Conservation (phyloP, 2,888 invertebrate genomes). For the Acleris holmiana region DNA sequence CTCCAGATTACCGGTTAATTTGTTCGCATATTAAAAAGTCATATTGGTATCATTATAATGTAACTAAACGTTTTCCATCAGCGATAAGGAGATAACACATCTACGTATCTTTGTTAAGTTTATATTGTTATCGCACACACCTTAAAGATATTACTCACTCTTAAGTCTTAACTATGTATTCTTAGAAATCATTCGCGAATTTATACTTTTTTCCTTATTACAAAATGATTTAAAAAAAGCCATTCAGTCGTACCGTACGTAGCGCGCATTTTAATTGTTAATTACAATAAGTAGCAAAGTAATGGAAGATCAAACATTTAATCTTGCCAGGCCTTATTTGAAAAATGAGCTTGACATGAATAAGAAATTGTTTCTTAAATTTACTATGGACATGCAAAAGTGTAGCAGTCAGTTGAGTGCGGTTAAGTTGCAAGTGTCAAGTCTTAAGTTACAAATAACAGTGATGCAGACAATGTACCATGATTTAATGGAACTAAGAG, state of each 20-base stretch:
- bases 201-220: background rate
- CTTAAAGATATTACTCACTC: slow-evolving; percentile 21
- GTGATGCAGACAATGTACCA: slow-evolving; percentile 57
- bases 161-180: background rate
- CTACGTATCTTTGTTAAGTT: slow-evolving; percentile 12
- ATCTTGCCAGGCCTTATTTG: slow-evolving; percentile 7
- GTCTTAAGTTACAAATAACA: slow-evolving; percentile 57
- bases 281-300: background rate
- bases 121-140: slow-evolving; percentile 29
- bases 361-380: slow-evolving; percentile 39
- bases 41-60: too few relatives aligned
- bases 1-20: too few relatives aligned
- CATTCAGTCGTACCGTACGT: too few relatives aligned
- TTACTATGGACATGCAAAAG: slow-evolving; percentile 52
- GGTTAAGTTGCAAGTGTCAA: slow-evolving; percentile 58
- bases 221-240: too few relatives aligned
- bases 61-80: too few relatives aligned
- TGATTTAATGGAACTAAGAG: slow-evolving; percentile 64
- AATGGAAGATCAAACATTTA: slow-evolving; percentile 17
- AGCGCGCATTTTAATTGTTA: too few relatives aligned
- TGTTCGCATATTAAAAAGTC: too few relatives aligned
- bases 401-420: slow-evolving; percentile 52
- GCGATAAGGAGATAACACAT: too few relatives aligned
- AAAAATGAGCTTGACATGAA: slow-evolving; percentile 30
- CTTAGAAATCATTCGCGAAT: slow-evolving; percentile 3